Percentiles rank a stretch among this genome's conserved stretches.
Conservation (phyloP, 1,140 invertebrate genomes). For the Atopsyche davidsoni region DNA sequence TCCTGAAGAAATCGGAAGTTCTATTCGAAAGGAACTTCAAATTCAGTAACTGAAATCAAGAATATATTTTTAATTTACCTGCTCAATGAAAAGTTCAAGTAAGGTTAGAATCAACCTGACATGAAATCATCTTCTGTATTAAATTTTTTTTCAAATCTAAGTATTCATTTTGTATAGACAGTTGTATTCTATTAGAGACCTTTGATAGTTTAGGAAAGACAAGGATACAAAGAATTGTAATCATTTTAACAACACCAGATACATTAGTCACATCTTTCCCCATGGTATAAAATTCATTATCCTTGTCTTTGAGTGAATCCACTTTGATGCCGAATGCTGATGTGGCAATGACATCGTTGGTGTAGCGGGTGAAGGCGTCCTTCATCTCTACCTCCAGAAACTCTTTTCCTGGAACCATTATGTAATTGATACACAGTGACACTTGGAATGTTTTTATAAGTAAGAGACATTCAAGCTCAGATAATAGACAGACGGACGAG, state of each 20-base stretch:
- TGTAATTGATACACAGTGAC: background rate
- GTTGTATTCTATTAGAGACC: background rate
- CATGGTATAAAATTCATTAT: constrained; percentile 45
- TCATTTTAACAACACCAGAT: constrained; percentile 25
- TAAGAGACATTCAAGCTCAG: background rate
- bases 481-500: background rate
- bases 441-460: background rate
- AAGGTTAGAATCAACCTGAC: background rate
- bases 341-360: constrained; percentile 48
- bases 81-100: background rate
- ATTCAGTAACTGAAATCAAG: background rate
- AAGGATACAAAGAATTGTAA: constrained; percentile 31
- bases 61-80: constrained; percentile 1
- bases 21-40: background rate
- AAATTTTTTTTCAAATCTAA: background rate
- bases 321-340: constrained; percentile 47
- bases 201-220: constrained; percentile 2
- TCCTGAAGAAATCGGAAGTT: background rate
- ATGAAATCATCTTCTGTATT: too few species aligned
- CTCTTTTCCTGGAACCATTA: constrained; percentile 5
- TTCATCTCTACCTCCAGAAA: constrained; percentile 35
- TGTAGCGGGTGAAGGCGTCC: constrained; percentile 38
- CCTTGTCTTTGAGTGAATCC: constrained; percentile 39
- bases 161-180: background rate
- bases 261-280: constrained; percentile 38